Conservation (phyloP, 2,797 vertebrate species). For the Nyctibius grandis region DNA sequence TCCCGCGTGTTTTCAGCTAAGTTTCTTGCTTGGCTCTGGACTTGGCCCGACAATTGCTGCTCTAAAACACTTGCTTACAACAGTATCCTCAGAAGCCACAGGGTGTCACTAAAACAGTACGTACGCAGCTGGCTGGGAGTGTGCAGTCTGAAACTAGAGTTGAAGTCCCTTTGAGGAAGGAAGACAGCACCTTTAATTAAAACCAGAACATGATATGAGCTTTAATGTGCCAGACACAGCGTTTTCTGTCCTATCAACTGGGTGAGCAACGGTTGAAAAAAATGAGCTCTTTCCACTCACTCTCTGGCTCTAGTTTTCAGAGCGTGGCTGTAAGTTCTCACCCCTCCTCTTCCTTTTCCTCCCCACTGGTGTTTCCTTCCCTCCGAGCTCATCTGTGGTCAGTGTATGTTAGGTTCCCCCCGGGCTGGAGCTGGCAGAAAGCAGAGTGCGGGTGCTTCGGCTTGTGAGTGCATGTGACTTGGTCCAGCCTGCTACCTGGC, state of each 20-base stretch:
- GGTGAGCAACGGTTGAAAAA: background rate
- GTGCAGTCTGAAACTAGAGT: background rate
- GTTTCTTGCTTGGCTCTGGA: background rate
- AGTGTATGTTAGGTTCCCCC: background rate
- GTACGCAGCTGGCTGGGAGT: background rate
- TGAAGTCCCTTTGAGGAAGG: background rate
- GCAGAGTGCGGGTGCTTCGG: background rate
- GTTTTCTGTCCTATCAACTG: background rate
- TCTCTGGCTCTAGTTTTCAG: background rate
- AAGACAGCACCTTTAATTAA: background rate
- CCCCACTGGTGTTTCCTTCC: background rate
- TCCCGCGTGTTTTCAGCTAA: background rate
- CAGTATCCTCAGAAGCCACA: constrained; percentile 38
- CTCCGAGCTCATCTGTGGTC: background rate
- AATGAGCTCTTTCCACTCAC: background rate
- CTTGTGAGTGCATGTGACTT: background rate
- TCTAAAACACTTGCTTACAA: background rate
- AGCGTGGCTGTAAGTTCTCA: background rate
- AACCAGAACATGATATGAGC: background rate
- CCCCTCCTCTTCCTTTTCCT: background rate
- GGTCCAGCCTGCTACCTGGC: background rate
- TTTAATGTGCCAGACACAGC: background rate
- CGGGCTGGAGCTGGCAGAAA: background rate
- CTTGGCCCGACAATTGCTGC: background rate
- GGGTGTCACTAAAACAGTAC: constrained; percentile 49